These are phyloP conservation scores for Nanorana parkeri DNA, from an alignment of 2,113 vertebrate genomes.

Conservation along the genomic window DNA sequence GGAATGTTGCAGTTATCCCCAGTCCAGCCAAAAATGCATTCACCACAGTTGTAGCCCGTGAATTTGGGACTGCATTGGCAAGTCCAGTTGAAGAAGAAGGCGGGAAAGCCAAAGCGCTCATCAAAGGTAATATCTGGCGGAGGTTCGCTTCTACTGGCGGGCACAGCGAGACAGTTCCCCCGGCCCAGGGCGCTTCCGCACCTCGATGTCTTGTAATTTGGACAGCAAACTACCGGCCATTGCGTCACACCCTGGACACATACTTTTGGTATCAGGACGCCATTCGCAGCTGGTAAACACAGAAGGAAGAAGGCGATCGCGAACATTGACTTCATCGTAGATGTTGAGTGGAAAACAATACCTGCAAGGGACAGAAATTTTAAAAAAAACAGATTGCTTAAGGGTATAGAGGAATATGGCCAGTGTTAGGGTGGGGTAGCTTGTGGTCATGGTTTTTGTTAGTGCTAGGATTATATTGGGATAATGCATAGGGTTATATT, in stretches of 20 bases:
- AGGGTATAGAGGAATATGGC: neutral
- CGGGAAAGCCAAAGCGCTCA: neutral
- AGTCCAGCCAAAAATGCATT: neutral
- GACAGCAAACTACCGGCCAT: neutral
- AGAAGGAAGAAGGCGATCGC: neutral
- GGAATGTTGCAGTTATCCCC: neutral
- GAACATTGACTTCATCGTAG: neutral
- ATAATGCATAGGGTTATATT: too few species aligned
- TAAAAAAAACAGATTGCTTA: neutral
- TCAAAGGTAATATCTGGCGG: fast-evolving
- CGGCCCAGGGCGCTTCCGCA: neutral
- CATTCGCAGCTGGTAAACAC: neutral
- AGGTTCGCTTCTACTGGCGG: neutral
- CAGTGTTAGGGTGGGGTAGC: neutral
- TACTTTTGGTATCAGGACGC: neutral
- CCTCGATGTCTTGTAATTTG: fast-evolving
- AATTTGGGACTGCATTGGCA: neutral
- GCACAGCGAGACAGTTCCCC: neutral
- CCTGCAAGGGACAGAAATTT: neutral
- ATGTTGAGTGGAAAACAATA: neutral
- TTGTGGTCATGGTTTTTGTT: too few species aligned
- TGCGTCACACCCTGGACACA: fast-evolving
- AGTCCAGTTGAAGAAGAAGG: neutral
- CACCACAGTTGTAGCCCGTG: neutral
- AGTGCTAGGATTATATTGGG: too few species aligned